Evolutionary conservation across 2,888 invertebrate species (phyloP), one percentile per base, ranked within the genome.

Genomic region (Phania funesta): DNA sequence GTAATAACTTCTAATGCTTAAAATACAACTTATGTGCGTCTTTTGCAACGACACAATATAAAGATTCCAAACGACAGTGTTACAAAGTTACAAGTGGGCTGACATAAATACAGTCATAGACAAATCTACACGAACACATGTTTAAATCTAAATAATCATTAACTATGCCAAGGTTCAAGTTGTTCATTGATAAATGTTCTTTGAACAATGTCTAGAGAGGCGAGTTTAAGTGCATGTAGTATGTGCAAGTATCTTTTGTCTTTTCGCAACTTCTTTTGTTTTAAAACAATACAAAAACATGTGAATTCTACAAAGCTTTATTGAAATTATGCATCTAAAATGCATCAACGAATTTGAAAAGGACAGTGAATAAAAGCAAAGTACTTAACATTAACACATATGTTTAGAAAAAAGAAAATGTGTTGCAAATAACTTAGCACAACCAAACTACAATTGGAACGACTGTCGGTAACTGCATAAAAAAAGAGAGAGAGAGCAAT

Each of bases 131-230:
- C 5, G 29, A 26, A 8, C 24, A 24, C 35, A 24, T 11, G 20
- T 48, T 2, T 6, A 20, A 3, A 11, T 16, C 16, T 5, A 18
- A 24, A 26, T 26, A 48, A 18, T 4, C 41, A 16, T 60, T 50
- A 54, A 48, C 54, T 78, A 56, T 70, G 77, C 48, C 62, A 64
- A 26, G 58, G 62, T 29, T 68, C 35, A 41, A 56, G 20, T 29
- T 50, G 32, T 48, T 24, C 20, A 58, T 48, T 65, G 56, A 56
- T 75, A 24, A 18, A 75, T 20, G 18, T 50, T 29, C 8, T 26
- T 38, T 38, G 9, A 46, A 65, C 24, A 75, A 54, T 56, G 48
- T 50, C 38, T 71, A 35, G 22, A 38, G 16, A 20, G 5, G 7
- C 24, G 13, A 24, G 13, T 26, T 52, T 18, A 26, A 13, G 18